Evolutionary conservation across 2,888 invertebrate genomes (phyloP).

Genomic region (Aproaerema taeniolella): DNA sequence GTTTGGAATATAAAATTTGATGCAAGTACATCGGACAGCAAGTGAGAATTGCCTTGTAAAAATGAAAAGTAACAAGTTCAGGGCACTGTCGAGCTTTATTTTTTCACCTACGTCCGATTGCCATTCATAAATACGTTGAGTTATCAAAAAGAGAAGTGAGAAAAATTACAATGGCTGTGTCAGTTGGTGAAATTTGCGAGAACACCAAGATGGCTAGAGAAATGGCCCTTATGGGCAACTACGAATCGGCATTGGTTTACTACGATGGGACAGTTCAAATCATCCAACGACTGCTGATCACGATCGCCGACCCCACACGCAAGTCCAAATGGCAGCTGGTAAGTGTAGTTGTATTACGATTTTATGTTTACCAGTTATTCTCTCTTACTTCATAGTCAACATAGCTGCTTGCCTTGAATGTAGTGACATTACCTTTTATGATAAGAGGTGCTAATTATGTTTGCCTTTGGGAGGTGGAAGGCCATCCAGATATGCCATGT

Average conservation of each 20-base stretch:
- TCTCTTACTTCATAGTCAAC: conserved; percentile 19
- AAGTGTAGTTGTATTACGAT: conserved; percentile 31
- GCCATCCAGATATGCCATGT: conserved; percentile 42
- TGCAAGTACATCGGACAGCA: too few species aligned
- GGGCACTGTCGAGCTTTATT: too few species aligned
- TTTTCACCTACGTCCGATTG: too few species aligned
- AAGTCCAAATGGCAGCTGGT: conserved; percentile 95
- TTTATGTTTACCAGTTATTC: background rate
- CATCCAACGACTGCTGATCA: conserved; percentile 88
- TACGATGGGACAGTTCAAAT: conserved; percentile 96
- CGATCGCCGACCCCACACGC: conserved; percentile 87
- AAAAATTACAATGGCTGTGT: conserved; percentile 91
- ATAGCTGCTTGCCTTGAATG: conserved; percentile 55
- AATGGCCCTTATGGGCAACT: conserved; percentile 96
- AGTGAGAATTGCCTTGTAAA: too few species aligned
- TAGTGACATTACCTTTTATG: conserved; percentile 59
- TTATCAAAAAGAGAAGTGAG: too few species aligned
- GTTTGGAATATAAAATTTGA: too few species aligned
- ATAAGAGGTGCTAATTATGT: conserved; percentile 57
- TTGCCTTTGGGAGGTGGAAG: conserved; percentile 54
- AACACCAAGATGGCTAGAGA: conserved; percentile 96
- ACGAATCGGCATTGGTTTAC: conserved; percentile 95
- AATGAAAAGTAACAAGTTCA: too few species aligned
- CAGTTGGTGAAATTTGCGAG: conserved; percentile 94
- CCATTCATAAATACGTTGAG: too few species aligned